phyloP scores from a whole-genome alignment of 2,113 vertebrate species.

The Boulengeromyrus knoepffleri region DNA sequence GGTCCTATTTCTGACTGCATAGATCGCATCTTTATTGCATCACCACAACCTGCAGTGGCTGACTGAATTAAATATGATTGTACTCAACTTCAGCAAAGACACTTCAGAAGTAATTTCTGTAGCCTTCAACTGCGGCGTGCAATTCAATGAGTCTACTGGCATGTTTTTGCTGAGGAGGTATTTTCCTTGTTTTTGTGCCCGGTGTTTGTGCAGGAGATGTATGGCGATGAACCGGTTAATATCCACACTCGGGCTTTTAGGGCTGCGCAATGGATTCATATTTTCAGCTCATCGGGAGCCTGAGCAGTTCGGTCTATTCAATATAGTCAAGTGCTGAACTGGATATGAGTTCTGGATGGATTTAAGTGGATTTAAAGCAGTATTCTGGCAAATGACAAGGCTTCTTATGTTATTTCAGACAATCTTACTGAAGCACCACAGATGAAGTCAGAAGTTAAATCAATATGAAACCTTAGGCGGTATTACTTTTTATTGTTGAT shows the following conservation, averaged over 20 bases:
- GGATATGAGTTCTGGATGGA: not conserved
- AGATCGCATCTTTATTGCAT: constrained; percentile 74
- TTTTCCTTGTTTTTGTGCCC: constrained; percentile 40
- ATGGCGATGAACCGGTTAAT: constrained; percentile 36
- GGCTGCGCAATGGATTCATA: not conserved
- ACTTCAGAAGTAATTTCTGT: constrained; percentile 78
- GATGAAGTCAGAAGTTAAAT: not conserved
- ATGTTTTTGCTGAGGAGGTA: constrained; percentile 58
- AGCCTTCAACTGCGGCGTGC: constrained; percentile 72
- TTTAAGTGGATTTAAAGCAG: constrained; percentile 9
- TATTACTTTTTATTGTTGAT: constrained; percentile 1
- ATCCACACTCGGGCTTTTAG: not conserved
- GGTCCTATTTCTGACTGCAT: constrained; percentile 75
- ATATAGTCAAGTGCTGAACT: not conserved
- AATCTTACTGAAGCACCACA: not conserved
- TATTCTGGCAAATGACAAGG: not conserved
- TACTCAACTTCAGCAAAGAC: constrained; percentile 87
- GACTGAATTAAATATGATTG: constrained; percentile 81
- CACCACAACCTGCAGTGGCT: constrained; percentile 81
- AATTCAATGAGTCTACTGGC: constrained; percentile 68
- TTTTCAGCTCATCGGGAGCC: not conserved
- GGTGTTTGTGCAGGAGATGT: constrained; percentile 35
- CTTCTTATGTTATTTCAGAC: not conserved
- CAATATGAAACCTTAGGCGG: not conserved
- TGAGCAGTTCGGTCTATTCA: not conserved